A percentile compares a stretch with the other conserved stretches of the same genome.
phyloP scores from a whole-genome alignment of 2,113 vertebrate species.

The Melierax canorus region DNA sequence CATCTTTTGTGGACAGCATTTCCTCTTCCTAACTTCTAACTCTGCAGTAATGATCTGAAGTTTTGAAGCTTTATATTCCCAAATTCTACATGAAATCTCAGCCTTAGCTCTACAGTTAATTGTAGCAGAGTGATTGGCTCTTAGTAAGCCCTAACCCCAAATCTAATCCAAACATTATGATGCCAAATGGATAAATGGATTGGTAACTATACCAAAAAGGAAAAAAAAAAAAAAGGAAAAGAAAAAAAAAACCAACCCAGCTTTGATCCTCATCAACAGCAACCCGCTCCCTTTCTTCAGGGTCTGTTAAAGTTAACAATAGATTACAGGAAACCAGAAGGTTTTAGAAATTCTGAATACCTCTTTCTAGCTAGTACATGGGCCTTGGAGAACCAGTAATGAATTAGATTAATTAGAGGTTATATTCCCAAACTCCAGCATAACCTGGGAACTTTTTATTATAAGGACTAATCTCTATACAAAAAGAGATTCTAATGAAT shows the following conservation, averaged over 20 bases:
- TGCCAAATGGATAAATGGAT: neutral
- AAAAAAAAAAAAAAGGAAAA: too few species aligned
- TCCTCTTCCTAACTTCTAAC: neutral
- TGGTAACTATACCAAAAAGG: neutral
- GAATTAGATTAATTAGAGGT: neutral
- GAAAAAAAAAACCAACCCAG: accelerated
- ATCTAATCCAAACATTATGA: neutral
- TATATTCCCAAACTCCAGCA: neutral
- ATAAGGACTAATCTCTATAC: neutral
- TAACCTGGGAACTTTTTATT: neutral
- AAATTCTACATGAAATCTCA: neutral
- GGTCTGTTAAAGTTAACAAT: neutral
- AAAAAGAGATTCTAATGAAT: neutral
- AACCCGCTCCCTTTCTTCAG: neutral
- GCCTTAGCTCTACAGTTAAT: neutral
- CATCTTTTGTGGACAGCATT: neutral
- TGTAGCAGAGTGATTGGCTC: neutral
- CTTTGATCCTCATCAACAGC: neutral
- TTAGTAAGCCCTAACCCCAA: neutral
- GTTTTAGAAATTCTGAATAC: neutral
- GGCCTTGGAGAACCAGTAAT: neutral
- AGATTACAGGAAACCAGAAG: neutral
- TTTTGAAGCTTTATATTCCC: neutral
- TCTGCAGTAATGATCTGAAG: neutral
- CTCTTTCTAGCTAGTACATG: neutral